These are phyloP conservation scores for Siniperca scherzeri DNA, from an alignment of 2,797 vertebrate species.

Conservation along the genomic window DNA sequence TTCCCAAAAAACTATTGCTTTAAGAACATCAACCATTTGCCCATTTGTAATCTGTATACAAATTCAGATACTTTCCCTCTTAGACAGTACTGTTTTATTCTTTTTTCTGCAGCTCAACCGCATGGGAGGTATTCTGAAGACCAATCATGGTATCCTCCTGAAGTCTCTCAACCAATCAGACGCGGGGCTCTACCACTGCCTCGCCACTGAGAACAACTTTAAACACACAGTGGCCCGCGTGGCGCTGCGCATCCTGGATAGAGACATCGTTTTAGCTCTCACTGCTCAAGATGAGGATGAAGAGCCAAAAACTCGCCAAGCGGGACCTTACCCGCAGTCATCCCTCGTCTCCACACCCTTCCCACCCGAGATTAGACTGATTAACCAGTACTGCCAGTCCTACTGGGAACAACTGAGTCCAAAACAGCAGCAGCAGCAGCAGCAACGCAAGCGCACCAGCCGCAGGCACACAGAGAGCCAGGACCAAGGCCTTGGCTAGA, in stretches of 20 bases:
- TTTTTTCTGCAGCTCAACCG: slow-evolving; percentile 80
- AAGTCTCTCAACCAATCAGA: slow-evolving; percentile 87
- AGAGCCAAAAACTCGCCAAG: slow-evolving; percentile 58
- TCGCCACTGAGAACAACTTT: slow-evolving; percentile 89
- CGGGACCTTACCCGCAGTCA: slow-evolving; percentile 41
- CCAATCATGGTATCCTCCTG: slow-evolving; percentile 86
- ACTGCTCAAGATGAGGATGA: slow-evolving; percentile 82
- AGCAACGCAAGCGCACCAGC: slow-evolving; percentile 82
- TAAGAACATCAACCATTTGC: background rate
- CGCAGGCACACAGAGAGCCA: slow-evolving; percentile 83
- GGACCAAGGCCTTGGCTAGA: slow-evolving; percentile 82
- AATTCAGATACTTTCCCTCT: background rate
- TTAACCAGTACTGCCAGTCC: slow-evolving; percentile 89
- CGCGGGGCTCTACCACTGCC: slow-evolving; percentile 87
- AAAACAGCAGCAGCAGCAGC: slow-evolving; percentile 71
- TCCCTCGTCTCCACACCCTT: slow-evolving; percentile 69
- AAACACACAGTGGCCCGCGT: slow-evolving; percentile 88
- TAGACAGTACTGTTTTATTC: background rate
- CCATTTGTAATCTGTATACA: background rate
- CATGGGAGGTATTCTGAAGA: slow-evolving; percentile 81
- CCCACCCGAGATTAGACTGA: slow-evolving; percentile 85
- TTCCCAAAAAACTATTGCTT: background rate
- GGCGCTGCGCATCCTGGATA: slow-evolving; percentile 85
- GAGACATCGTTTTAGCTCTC: slow-evolving; percentile 87
- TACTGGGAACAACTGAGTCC: slow-evolving; percentile 86